A percentile compares a stretch with the other conserved stretches of the same genome.
These are phyloP conservation scores for Eudasyphora cyanicolor DNA, from an alignment of 2,888 invertebrate genomes.

Conservation along the genomic window DNA sequence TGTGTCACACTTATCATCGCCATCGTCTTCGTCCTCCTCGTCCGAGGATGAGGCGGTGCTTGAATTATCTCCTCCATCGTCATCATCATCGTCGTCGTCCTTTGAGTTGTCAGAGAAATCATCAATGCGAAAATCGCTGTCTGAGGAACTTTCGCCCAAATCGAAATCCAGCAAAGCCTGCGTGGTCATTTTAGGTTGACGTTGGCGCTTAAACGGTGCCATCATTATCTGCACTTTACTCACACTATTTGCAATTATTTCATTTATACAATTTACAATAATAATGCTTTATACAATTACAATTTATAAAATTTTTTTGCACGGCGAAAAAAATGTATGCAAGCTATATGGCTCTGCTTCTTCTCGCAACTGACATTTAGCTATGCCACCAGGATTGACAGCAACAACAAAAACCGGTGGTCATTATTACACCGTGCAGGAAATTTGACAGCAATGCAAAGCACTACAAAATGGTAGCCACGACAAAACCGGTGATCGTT, in stretches of 20 bases:
- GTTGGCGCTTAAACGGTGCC: conserved; percentile 80
- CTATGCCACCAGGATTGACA: background rate
- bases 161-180: conserved; percentile 90
- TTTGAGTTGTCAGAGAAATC: conserved; percentile 81
- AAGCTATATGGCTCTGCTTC: conserved; percentile 61
- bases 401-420: conserved; percentile 51
- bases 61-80: conserved; percentile 76
- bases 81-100: conserved; percentile 83
- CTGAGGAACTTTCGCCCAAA: conserved; percentile 94
- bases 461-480: too few relatives aligned
- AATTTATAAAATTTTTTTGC: conserved; percentile 60
- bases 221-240: conserved; percentile 64
- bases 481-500: too few relatives aligned
- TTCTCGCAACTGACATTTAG: conserved; percentile 39
- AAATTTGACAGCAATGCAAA: too few relatives aligned
- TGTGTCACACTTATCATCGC: conserved; percentile 55
- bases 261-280: conserved; percentile 64
- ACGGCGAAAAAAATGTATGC: conserved; percentile 66
- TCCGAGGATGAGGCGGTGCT: conserved; percentile 65
- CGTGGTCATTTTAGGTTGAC: conserved; percentile 84
- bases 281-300: conserved; percentile 62
- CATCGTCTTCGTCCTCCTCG: conserved; percentile 71
- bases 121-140: conserved; percentile 93
- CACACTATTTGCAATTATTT: conserved; percentile 54
- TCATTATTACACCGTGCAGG: conserved; percentile 50